A percentile compares a stretch with the other conserved stretches of the same genome.
These are phyloP conservation scores for Sceliomorpha sp. DNA, from an alignment of 2,888 invertebrate species.

Conservation along the genomic window DNA sequence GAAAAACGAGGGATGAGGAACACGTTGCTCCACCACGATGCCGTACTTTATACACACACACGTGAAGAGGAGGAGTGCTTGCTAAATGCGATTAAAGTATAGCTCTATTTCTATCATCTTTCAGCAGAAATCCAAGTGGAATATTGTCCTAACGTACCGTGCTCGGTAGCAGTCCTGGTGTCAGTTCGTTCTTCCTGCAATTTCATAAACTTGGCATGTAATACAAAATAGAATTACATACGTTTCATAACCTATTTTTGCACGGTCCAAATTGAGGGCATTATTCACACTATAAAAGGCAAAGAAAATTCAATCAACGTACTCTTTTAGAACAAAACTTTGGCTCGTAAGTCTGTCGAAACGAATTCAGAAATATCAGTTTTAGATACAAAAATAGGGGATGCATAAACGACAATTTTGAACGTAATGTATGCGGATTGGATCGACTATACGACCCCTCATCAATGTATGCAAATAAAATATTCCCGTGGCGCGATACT, in stretches of 20 bases:
- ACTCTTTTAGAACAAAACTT: too few species aligned
- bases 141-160: neutral
- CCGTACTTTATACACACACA: neutral
- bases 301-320: too few species aligned
- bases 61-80: conserved; percentile 3
- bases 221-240: too few species aligned
- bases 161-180: neutral
- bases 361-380: too few species aligned
- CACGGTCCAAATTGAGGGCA: too few species aligned
- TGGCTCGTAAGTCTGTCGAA: too few species aligned
- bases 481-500: conserved; percentile 50
- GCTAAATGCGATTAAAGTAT: conserved; percentile 34
- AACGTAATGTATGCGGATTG: too few species aligned
- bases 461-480: conserved; percentile 42
- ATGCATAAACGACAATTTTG: too few species aligned
- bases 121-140: neutral
- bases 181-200: neutral
- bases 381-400: too few species aligned
- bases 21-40: conserved; percentile 15
- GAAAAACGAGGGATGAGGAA: conserved; percentile 39
- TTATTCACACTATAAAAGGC: too few species aligned
- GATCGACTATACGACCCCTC: conserved; percentile 1
- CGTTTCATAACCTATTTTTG: too few species aligned
- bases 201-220: too few species aligned
- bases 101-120: conserved; percentile 5